phyloP scores from a whole-genome alignment of 1,140 invertebrate species.

The Eueides isabella region DNA sequence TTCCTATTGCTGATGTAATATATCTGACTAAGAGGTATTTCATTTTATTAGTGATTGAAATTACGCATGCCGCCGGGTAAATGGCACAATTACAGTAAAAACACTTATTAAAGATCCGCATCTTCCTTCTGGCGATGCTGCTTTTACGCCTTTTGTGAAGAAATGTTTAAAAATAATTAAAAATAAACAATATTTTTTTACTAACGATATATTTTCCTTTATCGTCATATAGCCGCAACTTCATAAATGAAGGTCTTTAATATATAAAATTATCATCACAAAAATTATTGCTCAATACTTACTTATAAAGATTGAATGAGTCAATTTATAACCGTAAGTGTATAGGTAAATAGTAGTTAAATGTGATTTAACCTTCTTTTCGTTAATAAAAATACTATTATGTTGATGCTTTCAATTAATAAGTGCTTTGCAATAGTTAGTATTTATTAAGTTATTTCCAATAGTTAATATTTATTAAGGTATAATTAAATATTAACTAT shows the following conservation, averaged over 20 bases:
- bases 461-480: too few species aligned
- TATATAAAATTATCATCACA: neutral
- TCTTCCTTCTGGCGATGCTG: conserved; percentile 14
- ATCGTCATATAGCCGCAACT: too few species aligned
- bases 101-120: neutral
- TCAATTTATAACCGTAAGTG: neutral
- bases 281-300: neutral
- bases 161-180: conserved; percentile 12
- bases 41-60: conserved; percentile 11
- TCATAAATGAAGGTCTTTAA: neutral
- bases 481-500: too few species aligned
- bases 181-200: neutral
- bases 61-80: conserved; percentile 9
- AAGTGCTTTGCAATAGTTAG: neutral
- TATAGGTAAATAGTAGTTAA: neutral
- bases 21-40: conserved; percentile 23
- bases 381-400: conserved; percentile 1
- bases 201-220: too few species aligned
- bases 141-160: conserved; percentile 14
- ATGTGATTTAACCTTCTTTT: neutral
- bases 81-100: conserved; percentile 19
- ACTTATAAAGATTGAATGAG: neutral
- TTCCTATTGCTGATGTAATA: conserved; percentile 13
- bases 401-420: neutral
- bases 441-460: neutral